A percentile compares a stretch with the other conserved stretches of the same genome.
Evolutionary conservation across 2,888 invertebrate genomes (phyloP).

Genomic region (Podotricha telesiphe): DNA sequence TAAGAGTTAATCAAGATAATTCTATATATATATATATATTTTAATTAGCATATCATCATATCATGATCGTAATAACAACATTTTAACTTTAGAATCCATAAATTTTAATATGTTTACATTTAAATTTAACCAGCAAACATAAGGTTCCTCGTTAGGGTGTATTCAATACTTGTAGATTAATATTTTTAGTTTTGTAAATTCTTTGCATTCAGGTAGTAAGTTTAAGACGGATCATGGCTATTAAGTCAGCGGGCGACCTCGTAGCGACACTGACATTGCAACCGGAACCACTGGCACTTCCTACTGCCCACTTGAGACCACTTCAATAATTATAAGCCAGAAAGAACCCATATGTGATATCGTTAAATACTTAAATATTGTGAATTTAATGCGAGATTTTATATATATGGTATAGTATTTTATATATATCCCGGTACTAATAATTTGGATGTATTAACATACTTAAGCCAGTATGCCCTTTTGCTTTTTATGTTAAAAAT

Average conservation of each 20-base stretch:
- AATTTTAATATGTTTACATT: too few species aligned
- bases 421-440: constrained; percentile 9
- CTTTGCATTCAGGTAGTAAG: constrained; percentile 11
- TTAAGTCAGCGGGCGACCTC: constrained; percentile 62
- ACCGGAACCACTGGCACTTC: constrained; percentile 69
- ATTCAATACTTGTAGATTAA: not conserved
- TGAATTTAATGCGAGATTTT: not conserved
- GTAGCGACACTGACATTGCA: constrained; percentile 72
- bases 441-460: not conserved
- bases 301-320: constrained; percentile 49
- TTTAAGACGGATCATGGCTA: constrained; percentile 49
- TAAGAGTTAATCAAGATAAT: too few species aligned
- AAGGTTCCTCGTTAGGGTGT: too few species aligned
- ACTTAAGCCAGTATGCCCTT: not conserved
- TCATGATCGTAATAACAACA: too few species aligned
- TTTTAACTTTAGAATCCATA: too few species aligned
- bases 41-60: too few species aligned
- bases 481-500: constrained; percentile 5
- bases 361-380: not conserved
- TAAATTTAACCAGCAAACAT: too few species aligned
- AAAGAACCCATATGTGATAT: not conserved
- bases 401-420: too few species aligned
- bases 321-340: constrained; percentile 26
- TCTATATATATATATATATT: too few species aligned
- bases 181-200: constrained; percentile 1